Evolutionary conservation across 2,797 vertebrate genomes (phyloP), one percentile per base, ranked within the genome.

Genomic region (Acanthurus lineatus): DNA sequence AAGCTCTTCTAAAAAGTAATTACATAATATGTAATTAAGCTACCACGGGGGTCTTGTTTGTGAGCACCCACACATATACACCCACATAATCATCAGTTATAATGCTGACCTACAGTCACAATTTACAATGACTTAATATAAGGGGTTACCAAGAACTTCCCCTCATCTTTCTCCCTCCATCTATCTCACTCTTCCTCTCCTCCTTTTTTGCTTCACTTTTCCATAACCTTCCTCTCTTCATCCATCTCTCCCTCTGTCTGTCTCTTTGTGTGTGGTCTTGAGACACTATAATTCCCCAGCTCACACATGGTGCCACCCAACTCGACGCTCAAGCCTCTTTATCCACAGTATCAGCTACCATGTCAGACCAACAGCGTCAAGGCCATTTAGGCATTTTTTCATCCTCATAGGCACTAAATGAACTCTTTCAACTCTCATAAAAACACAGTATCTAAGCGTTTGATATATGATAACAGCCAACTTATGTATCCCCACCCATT

Each of bases 261-360:
- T 77, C 92, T 94, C 87, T 92, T 77, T 77, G 93, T 96, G 96
- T 96, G 97, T 97, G 96, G 97, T 97, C 97, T 94, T 60, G 65
- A 93, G 82, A 94, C 92, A 93, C 89, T 90, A 85, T 88, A 88
- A 92, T 95, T 92, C 88, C 84, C 89, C 85, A 89, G 94, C 91
- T 95, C 94, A 92, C 93, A 84, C 85, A 86, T 56, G 28, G 62
- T 91, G 89, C 93, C 92, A 93, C 92, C 92, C 92, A 93, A 78
- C 53, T 14, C 20, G 90, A 88, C 2, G 9, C 77, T 79, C 69
- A 67, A 82, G 52, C 71, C 78, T 87, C 64, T 81, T 89, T 89
- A 89, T 91, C 88, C 85, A 73, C 69, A 72, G 58, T 90, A 88
- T 93, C 89, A 87, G 74, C 86, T 83, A 40, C 74, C 77, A 84